These are phyloP conservation scores for rabbit (Oryctolagus cuniculus) DNA, from an alignment of 2,113 vertebrate genomes.

Conservation along the genomic window DNA sequence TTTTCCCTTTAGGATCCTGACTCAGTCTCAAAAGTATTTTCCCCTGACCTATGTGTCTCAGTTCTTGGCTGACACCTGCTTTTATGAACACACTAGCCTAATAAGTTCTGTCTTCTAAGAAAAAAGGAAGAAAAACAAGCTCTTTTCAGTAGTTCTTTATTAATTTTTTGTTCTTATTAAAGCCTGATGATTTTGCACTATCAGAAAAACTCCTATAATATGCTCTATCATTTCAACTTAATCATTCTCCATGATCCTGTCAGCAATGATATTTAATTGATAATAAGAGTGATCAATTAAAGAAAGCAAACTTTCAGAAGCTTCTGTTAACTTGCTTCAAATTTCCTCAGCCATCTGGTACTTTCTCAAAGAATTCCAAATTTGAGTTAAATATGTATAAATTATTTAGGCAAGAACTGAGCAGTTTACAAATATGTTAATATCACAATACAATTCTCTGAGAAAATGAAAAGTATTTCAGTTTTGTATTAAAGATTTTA, in stretches of 20 bases:
- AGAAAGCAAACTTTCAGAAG: not conserved
- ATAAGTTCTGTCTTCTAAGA: not conserved
- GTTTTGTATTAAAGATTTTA: not conserved
- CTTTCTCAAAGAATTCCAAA: not conserved
- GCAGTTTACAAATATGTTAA: not conserved
- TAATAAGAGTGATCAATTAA: not conserved
- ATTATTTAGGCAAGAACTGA: not conserved
- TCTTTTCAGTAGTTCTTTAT: not conserved
- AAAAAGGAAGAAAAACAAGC: not conserved
- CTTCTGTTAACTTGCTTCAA: not conserved
- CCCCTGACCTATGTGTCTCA: not conserved
- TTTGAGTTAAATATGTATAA: not conserved
- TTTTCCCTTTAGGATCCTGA: not conserved
- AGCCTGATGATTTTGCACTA: not conserved
- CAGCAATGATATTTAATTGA: not conserved
- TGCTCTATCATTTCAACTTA: not conserved
- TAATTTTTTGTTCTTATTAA: not conserved
- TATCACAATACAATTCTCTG: not conserved
- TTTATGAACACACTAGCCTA: not conserved
- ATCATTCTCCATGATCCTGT: not conserved
- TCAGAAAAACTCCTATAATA: not conserved
- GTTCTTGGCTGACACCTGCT: not conserved
- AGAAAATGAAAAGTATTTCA: constrained; percentile 2
- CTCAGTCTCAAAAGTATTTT: not conserved
- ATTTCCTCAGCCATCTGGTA: not conserved